Base-by-base conservation (phyloP, 1,140 invertebrate species). In the Cheumatopsyche charites region DNA sequence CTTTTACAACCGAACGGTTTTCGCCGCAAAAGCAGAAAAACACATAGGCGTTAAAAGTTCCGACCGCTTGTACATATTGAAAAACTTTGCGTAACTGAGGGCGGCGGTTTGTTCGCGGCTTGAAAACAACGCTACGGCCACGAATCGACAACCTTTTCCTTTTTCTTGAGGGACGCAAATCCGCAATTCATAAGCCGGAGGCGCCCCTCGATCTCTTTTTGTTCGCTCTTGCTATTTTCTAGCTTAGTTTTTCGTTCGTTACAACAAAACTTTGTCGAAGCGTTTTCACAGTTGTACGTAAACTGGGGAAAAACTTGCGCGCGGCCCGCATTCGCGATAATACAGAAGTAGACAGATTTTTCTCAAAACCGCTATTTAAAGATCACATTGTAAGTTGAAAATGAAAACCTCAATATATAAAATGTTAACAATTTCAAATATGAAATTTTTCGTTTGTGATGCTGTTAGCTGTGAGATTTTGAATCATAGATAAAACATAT, bases 1-100 rank as follows among this genome's bases (percentile, higher is more conserved):
- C 62, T 63, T 63, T 63, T 21, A 42, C 11, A 43, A 42, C 62
- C 29, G 29, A 42, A 13, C 62, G 29, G 62, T 43, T 63, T 43
- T 63, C 62, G 62, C 29, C 36, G 62, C 17, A 42, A 58, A 43
- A 63, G 52, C 52, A 62, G 58, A 63, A 71, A 49, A 62, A 49
- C 69, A 62, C 58, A 49, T 43, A 71, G 63, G 45, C 52, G 49
- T 41, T 67, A 66, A 66, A 61, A 43, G 52, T 70, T 62, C 17
- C 68, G 41, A 36, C 43, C 73, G 49, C 13, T 42, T 62, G 73
- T 74, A 74, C 55, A 58, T 74, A 74, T 74, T 74, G 73, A 68
- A 74, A 74, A 74, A 74, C 68, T 74, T 74, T 74, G 26, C 36
- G 67, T 70, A 43, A 58, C 61, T 47, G 47, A 45, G 61, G 29